phyloP scores from a whole-genome alignment of 2,113 vertebrate genomes.

The Nestor notabilis region DNA sequence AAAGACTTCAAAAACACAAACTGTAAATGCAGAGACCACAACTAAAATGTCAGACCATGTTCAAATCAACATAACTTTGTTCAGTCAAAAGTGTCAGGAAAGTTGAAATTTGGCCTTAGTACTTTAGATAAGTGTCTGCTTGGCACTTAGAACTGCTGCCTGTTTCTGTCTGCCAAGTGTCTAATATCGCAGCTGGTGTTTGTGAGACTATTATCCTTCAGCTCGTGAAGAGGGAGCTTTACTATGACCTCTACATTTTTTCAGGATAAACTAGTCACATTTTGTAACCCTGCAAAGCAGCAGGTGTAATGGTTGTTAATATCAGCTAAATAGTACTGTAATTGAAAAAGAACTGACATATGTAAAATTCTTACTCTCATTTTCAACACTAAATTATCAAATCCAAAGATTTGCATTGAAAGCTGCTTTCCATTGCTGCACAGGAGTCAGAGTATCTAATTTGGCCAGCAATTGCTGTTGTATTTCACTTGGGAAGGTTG shows the following conservation, averaged over 20 bases:
- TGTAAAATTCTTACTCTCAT: neutral
- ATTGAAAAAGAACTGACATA: neutral
- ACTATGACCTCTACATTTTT: neutral
- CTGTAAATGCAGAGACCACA: slow-evolving; percentile 21
- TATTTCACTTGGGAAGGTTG: neutral
- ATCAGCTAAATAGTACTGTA: neutral
- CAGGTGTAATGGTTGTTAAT: slow-evolving; percentile 2
- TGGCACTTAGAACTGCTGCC: slow-evolving; percentile 35
- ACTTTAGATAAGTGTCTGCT: slow-evolving; percentile 41
- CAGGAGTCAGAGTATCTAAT: neutral
- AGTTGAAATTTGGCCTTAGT: slow-evolving; percentile 43
- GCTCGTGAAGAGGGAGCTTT: neutral
- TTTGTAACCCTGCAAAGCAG: neutral
- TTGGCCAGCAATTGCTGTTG: neutral
- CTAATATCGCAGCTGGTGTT: neutral
- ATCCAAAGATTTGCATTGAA: neutral
- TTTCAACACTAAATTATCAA: neutral
- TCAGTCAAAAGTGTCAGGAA: slow-evolving; percentile 24
- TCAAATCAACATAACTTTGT: slow-evolving; percentile 34
- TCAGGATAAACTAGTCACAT: neutral
- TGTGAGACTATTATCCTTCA: neutral
- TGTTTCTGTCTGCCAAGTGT: slow-evolving; percentile 3
- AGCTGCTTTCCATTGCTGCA: neutral
- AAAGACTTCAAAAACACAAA: slow-evolving; percentile 51
- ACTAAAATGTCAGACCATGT: slow-evolving; percentile 32